These are phyloP conservation scores for Aspiorhynchus laticeps DNA, from an alignment of 2,113 vertebrate genomes.

Conservation along the genomic window DNA sequence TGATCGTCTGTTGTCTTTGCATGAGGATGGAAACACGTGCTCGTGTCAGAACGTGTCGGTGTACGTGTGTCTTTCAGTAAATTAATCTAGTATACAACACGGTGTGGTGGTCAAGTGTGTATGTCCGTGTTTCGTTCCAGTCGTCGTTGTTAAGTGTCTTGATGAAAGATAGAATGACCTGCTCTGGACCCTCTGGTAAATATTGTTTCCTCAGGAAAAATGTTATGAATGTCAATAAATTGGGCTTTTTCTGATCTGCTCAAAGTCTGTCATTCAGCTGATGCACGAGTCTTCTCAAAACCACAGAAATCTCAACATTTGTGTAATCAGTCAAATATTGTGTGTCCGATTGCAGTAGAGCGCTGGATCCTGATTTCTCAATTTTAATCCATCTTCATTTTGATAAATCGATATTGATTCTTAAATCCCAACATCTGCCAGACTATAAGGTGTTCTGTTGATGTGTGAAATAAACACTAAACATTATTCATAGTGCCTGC, in stretches of 20 bases:
- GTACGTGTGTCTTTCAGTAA: conserved; percentile 34
- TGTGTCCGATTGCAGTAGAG: no score
- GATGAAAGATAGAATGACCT: conserved; percentile 11
- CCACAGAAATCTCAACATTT: no score
- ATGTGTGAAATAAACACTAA: no score
- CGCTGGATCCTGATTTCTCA: no score
- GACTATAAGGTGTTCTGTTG: no score
- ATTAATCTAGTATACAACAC: conserved; percentile 11
- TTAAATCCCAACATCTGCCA: no score
- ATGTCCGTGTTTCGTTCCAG: neutral
- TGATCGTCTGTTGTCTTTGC: conserved; percentile 51
- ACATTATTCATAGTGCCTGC: no score
- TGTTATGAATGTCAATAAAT: conserved; percentile 58
- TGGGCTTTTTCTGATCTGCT: conserved; percentile 28
- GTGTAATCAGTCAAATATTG: no score
- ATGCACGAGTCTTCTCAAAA: no score
- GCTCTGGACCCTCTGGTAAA: conserved; percentile 43
- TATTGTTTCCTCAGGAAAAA: conserved; percentile 37
- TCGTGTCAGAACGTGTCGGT: conserved; percentile 28
- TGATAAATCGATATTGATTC: no score
- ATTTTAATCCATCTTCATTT: no score
- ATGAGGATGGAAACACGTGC: conserved; percentile 52
- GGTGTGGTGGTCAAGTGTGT: conserved; percentile 10
- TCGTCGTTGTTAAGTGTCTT: neutral
- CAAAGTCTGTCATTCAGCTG: neutral